Evolutionary conservation across 2,113 vertebrate genomes (phyloP), one percentile per base, ranked within the genome.

Genomic region (Salvator merianae): DNA sequence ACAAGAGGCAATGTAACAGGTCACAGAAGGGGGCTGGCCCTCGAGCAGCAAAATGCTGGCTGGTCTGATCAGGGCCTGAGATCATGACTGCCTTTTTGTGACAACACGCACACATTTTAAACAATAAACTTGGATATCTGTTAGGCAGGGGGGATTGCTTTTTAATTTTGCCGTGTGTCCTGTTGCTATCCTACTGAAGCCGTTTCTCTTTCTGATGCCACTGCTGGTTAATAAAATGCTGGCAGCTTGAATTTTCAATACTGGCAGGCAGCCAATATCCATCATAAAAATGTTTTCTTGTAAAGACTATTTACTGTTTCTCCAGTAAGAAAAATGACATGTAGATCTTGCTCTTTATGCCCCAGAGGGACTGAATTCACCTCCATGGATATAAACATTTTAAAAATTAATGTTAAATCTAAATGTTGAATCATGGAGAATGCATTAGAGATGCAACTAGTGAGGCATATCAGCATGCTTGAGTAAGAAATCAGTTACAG

Each of bases 91-190:
- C 62, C 68, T 24, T 7, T 65, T 75, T 74, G 47, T 53, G 34
- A 82, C 71, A 24, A 77, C 69, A 86, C 40, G 7, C 9, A 38
- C 9, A 22, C 70, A 38, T 47, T 28, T 38, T 78, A 77, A 20
- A 26, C 0, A 0, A 50, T 16, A 26, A 73, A 73, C 18, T 53
- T 20, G 28, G 65, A 59, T 75, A 66, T 63, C 55, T 47, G 53
- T 18, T 72, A 79, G 50, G 66, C 13, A 47, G 75, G 36, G 43
- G 43, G 38, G 53, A 50, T 72, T 75, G 43, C 43, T 1, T 85
- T 89, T 91, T 71, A 68, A 86, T 87, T 87, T 86, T 79, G 36
- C 36, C 50, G 0, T 26, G 63, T 63, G 85, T 81, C 81, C 14
- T 30, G 40, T 20, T 86, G 79, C 86, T 59, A 14, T 71, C 59